Evolutionary conservation across 2,797 vertebrate genomes (phyloP), one percentile per base, ranked within the genome.

Genomic region (Dipus sagitta): DNA sequence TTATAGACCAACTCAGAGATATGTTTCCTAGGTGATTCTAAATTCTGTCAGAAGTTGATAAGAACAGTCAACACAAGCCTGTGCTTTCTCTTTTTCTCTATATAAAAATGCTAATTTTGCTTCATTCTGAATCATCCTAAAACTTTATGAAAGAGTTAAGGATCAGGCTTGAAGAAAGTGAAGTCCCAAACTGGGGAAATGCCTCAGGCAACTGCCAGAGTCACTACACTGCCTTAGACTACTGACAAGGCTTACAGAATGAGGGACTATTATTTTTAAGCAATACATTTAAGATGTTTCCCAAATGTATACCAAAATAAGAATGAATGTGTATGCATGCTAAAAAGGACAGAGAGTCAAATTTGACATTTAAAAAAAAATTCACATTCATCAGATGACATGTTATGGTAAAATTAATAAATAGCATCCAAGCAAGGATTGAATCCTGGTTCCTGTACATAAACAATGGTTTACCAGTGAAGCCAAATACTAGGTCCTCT

Each of bases 381-480:
- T 54, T 12, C 54, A 60, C 6, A 15, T 34, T 81, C 38, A 13
- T 78, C 2, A 20, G 26, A 78, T 65, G 28, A 24, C 38, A 74
- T 68, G 47, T 77, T 38, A 79, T 15, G 17, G 8, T 76, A 75
- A 88, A 93, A 74, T 68, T 92, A 95, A 76, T 6, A 84, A 47
- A 34, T 34, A 7, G 68, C 42, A 54, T 83, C 18, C 12, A 86
- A 83, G 54, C 1, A 17, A 85, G 68, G n/a, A 42, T 54, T 26
- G 28, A 34, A 78, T n/a, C 21, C 28, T 70, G 21, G 6, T 2
- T 14, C 10, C 32, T 86, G 20, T 2, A 64, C 32, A 21, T 72
- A 78, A 84, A 74, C 18, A 3, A 38, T 13, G 5, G 5, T 32
- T 7, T 60, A 58, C 86, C 32, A 38, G 34, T 34, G 32, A 88